phyloP scores from a whole-genome alignment of 2,888 invertebrate genomes.

The Caenorhabditis sp. region DNA sequence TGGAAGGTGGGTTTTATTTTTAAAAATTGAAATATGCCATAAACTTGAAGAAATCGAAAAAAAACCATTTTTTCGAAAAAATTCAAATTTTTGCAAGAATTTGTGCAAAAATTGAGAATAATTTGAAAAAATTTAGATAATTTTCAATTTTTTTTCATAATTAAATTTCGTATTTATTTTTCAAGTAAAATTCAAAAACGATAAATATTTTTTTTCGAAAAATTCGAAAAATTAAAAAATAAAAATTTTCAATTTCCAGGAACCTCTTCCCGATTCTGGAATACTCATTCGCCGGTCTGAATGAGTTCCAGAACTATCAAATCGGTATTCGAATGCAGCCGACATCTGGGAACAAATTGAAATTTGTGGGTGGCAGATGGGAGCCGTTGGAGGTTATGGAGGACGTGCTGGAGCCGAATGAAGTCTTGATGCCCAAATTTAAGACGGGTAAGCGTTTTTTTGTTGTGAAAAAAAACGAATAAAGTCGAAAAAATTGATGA shows the following conservation, averaged over 20 bases:
- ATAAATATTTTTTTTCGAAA: slow-evolving; percentile 8
- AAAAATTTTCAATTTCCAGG: slow-evolving; percentile 17
- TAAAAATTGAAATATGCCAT: no score
- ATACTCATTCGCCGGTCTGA: slow-evolving; percentile 28
- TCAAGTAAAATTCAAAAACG: background rate
- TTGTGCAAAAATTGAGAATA: no score
- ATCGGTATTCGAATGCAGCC: slow-evolving; percentile 36
- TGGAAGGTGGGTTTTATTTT: slow-evolving; percentile 12
- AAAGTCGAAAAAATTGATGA: no score
- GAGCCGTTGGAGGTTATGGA: slow-evolving; percentile 33
- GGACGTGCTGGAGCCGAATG: slow-evolving; percentile 32
- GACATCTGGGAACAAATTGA: slow-evolving; percentile 8
- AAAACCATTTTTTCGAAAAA: no score
- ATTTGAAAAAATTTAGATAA: no score
- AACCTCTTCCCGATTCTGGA: slow-evolving; percentile 51
- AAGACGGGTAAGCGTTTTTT: slow-evolving; percentile 3
- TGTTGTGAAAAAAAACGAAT: slow-evolving; percentile 1
- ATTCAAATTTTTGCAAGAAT: no score
- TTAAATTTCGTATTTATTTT: background rate
- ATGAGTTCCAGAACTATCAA: slow-evolving; percentile 19
- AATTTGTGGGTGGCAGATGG: slow-evolving; percentile 28
- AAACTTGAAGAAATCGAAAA: no score
- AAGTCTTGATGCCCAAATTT: slow-evolving; percentile 21
- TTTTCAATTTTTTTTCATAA: no score
- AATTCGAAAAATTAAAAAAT: background rate